phyloP scores from a whole-genome alignment of 2,888 invertebrate genomes.

The Mycalesis mineus region DNA sequence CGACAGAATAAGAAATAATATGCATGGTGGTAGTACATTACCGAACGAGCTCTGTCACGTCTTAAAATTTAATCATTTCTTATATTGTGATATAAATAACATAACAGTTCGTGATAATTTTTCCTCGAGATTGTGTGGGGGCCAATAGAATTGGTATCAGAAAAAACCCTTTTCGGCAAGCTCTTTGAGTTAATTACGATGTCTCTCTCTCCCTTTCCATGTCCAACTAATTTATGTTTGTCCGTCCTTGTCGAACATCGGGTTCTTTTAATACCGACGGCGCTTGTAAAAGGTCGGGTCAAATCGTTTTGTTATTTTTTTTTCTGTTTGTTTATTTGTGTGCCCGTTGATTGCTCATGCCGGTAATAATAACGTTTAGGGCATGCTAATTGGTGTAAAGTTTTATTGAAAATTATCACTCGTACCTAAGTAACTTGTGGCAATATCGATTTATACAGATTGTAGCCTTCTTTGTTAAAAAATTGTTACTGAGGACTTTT shows the following conservation, averaged over 20 bases:
- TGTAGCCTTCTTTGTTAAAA: too few relatives aligned
- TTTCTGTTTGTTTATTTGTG: conserved; percentile 57
- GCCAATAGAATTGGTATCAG: conserved; percentile 27
- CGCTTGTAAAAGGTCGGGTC: conserved; percentile 72
- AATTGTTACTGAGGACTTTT: too few relatives aligned
- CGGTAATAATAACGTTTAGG: conserved; percentile 72
- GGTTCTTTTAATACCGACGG: conserved; percentile 44
- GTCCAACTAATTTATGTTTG: conserved; percentile 7
- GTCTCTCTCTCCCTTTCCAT: conserved; percentile 32
- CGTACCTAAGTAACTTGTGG: conserved; percentile 4
- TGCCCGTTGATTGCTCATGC: conserved; percentile 59
- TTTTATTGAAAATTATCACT: conserved; percentile 67
- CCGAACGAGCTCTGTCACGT: too few relatives aligned
- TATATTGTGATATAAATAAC: too few relatives aligned
- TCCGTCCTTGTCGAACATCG: conserved; percentile 28
- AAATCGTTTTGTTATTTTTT: conserved; percentile 60
- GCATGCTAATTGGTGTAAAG: conserved; percentile 71
- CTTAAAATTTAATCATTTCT: too few relatives aligned
- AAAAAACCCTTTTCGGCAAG: conserved; percentile 68
- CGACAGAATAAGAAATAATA: too few relatives aligned
- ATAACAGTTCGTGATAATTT: background rate
- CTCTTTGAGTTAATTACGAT: conserved; percentile 70
- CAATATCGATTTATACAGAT: background rate
- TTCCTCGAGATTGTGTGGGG: conserved; percentile 3
- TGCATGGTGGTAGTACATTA: too few relatives aligned